Evolutionary conservation across 2,113 vertebrate genomes (phyloP).

Genomic region (Amphiprion ocellaris): DNA sequence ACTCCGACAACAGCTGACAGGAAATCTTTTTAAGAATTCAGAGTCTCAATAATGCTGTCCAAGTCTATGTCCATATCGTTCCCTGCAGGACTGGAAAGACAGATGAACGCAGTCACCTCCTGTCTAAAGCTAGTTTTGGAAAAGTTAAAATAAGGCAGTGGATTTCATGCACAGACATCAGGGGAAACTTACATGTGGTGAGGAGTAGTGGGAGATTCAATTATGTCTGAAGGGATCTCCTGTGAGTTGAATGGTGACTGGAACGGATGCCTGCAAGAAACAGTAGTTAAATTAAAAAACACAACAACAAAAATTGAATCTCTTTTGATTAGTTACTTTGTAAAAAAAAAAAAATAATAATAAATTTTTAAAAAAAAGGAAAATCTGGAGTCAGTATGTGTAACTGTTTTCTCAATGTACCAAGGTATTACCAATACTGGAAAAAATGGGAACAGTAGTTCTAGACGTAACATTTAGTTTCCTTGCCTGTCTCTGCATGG

Average conservation of each 20-base stretch:
- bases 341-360: no score
- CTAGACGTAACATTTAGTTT: no score
- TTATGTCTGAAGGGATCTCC: constrained; percentile 24
- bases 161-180: neutral
- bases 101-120: neutral
- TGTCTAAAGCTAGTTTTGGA: neutral
- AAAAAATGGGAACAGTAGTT: no score
- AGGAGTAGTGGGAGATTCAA: neutral
- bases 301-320: neutral
- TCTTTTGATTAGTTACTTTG: no score
- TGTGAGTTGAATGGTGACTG: constrained; percentile 11
- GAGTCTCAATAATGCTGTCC: constrained; percentile 2
- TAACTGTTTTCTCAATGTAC: no score
- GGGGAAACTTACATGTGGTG: constrained; percentile 29
- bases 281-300: neutral
- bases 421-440: no score
- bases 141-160: neutral
- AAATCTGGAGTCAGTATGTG: no score
- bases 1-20: constrained; percentile 1
- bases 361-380: no score
- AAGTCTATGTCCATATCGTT: constrained; percentile 47
- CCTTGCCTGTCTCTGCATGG: no score
- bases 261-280: constrained; percentile 45
- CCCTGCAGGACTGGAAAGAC: constrained; percentile 16
- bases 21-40: constrained; percentile 8